Conservation (phyloP, 2,797 vertebrate genomes). For the Xiphophorus birchmanni region DNA sequence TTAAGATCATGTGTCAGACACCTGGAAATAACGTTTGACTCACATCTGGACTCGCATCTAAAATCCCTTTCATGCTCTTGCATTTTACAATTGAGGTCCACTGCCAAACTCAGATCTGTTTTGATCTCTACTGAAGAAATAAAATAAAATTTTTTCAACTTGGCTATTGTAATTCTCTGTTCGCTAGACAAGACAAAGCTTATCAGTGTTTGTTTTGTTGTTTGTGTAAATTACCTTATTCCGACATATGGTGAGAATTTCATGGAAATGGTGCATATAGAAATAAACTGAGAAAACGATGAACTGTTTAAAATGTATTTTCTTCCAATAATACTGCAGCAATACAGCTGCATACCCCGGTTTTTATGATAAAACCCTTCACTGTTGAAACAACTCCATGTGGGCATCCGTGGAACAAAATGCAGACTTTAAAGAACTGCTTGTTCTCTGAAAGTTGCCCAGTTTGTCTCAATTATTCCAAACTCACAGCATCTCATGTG, state of each 20-base stretch:
- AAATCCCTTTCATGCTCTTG: not conserved
- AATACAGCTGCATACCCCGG: not conserved
- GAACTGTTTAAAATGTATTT: not conserved
- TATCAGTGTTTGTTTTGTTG: not conserved
- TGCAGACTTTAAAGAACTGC: slow-evolving; percentile 2
- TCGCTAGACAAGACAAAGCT: not conserved
- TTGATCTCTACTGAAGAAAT: not conserved
- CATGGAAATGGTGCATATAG: not conserved
- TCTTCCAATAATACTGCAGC: not conserved
- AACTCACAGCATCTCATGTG: slow-evolving; percentile 26
- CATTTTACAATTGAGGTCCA: not conserved
- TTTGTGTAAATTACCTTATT: not conserved
- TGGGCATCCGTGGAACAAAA: slow-evolving; percentile 18
- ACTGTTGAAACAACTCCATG: not conserved
- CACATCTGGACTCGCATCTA: not conserved
- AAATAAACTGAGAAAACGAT: not conserved
- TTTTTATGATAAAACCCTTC: slow-evolving; percentile 23
- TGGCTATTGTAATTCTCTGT: not conserved
- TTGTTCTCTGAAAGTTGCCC: slow-evolving; percentile 2
- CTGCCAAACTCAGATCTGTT: not conserved
- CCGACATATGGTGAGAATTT: not conserved
- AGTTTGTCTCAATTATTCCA: slow-evolving; percentile 16
- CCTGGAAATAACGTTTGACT: not conserved
- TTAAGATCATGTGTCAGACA: not conserved
- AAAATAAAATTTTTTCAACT: not conserved